Percentiles rank a stretch among this genome's conserved stretches.
Evolutionary conservation across 1,140 invertebrate genomes (phyloP).

Genomic region (Saccostrea glomerata): DNA sequence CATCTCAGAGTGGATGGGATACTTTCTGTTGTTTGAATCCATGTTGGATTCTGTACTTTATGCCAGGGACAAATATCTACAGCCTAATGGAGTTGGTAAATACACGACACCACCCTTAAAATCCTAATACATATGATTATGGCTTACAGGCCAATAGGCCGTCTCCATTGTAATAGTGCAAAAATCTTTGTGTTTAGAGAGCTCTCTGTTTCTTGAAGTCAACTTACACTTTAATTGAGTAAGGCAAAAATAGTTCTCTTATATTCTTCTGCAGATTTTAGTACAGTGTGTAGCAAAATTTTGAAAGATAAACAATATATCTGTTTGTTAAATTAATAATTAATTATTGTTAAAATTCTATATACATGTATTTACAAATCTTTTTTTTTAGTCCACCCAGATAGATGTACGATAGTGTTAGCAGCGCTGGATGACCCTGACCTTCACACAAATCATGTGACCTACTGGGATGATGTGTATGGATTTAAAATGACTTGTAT

Average conservation of each 20-base stretch:
- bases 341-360: no score
- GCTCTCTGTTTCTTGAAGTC: no score
- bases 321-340: no score
- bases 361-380: no score
- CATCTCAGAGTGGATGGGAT: conserved; percentile 80
- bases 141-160: no score
- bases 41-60: conserved; percentile 79
- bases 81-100: conserved; percentile 70
- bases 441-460: conserved; percentile 66
- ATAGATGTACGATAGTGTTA: conserved; percentile 74
- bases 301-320: neutral
- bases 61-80: conserved; percentile 76
- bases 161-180: no score
- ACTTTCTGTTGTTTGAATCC: conserved; percentile 79
- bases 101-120: neutral
- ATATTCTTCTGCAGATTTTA: no score
- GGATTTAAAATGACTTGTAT: conserved; percentile 78
- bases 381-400: conserved; percentile 72
- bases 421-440: conserved; percentile 69
- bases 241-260: no score
- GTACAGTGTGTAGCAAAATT: no score
- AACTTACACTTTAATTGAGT: no score
- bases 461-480: conserved; percentile 78
- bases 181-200: no score
- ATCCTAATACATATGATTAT: no score